These are phyloP conservation scores for Phaetusa simplex DNA, from an alignment of 2,113 vertebrate species.

Conservation along the genomic window DNA sequence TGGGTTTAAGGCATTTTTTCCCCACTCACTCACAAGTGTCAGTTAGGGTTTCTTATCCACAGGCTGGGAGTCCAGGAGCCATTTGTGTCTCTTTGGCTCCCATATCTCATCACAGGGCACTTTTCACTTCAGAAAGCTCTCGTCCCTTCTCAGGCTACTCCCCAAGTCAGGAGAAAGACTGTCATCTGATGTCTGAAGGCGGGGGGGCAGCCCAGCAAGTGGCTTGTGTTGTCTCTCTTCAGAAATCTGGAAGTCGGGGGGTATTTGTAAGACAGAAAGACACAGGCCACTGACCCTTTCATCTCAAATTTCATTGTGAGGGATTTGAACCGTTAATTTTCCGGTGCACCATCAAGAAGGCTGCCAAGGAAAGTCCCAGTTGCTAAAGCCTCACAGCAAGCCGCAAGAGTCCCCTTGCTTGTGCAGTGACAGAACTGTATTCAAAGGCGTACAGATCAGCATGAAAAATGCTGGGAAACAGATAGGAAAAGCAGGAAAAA, in stretches of 20 bases:
- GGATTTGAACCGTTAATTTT: not conserved
- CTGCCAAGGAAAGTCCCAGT: not conserved
- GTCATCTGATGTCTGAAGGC: not conserved
- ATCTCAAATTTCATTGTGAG: not conserved
- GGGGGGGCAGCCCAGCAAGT: not conserved
- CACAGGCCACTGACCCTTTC: not conserved
- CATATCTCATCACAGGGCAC: conserved; percentile 47
- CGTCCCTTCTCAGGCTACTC: conserved; percentile 25
- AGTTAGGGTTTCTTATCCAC: conserved; percentile 49
- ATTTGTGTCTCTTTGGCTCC: conserved; percentile 3
- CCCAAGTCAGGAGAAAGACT: not conserved
- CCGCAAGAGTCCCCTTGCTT: not conserved
- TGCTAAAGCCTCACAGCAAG: not conserved
- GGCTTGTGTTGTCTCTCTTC: not conserved
- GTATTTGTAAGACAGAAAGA: not conserved
- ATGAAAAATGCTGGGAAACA: not conserved
- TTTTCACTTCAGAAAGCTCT: conserved; percentile 49
- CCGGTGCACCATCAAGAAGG: not conserved
- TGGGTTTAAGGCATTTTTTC: conserved; percentile 48
- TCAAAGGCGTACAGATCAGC: not conserved
- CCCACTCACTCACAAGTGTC: conserved; percentile 56
- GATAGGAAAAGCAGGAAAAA: not conserved
- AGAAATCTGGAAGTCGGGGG: not conserved
- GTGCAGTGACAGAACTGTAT: not conserved
- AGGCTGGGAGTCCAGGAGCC: conserved; percentile 23